Base-by-base conservation (phyloP, 2,113 vertebrate species). In the Semnornis frantzii region DNA sequence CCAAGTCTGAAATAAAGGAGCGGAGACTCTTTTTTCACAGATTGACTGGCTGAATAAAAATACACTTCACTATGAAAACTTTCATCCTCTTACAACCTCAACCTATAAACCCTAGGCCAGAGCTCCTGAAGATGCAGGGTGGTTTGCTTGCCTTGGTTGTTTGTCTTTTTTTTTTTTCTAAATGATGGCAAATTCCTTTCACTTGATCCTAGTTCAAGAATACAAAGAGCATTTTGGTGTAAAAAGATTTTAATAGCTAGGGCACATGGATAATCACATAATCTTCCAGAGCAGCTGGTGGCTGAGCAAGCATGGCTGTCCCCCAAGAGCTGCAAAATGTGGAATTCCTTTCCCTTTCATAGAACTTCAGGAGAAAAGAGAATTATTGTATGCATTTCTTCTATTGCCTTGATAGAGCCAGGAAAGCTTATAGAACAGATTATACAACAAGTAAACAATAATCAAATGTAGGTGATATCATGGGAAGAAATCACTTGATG, bases 401-500 rank as follows among this genome's bases (percentile, higher is more conserved):
- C 54, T 33, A 42, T 19, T 31, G 42, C 8, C 54, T 63, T 87
- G 11, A 64, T 5, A 62, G 6, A 50, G 54, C 16, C 30, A 87
- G 63, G 30, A 82, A 82, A 72, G 6, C 15, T 75, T 79, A 75
- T 28, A 10, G n/a, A 74, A 63, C 33, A 82, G 55, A 57, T 72
- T 62, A 72, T 44, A 48, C 28, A 50, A 28, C n/a, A 90, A 70
- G 46, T 72, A 83, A 81, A 75, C 7, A 59, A 55, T 50, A 72
- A 84, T 18, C 7, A 77, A 50, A 31, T 82, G 20, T 20, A 17
- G 58, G n/a, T 33, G 10, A 33, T 50, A 60, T 19, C 19, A 65
- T 2, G 64, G 57, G 50, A 85, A 92, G 25, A 78, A 77, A 57
- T 94, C 87, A 97, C 96, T 97, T 97, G 81, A 97, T 97, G 81